Conservation (phyloP, 2,113 vertebrate species). For the Indicator maculatus region DNA sequence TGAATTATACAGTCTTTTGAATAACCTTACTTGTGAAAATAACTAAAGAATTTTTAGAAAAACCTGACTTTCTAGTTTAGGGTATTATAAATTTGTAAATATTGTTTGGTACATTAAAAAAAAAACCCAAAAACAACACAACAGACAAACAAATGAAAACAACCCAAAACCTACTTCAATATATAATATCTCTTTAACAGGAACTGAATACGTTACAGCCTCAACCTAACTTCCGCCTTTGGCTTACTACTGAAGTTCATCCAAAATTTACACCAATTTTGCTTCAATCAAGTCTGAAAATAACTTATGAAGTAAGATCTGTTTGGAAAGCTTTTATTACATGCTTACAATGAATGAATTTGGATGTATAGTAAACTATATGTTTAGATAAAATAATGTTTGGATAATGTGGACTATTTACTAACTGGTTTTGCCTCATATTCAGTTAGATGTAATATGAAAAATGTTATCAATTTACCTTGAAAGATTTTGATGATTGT, state of each 20-base stretch:
- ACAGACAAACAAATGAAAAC: not conserved
- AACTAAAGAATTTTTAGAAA: not conserved
- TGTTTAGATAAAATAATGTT: not conserved
- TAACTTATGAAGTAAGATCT: conserved; percentile 92
- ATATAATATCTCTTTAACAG: conserved; percentile 67
- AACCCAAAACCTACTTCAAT: not conserved
- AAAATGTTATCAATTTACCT: not conserved
- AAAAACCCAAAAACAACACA: fast-evolving
- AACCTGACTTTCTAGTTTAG: not conserved
- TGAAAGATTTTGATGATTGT: not conserved
- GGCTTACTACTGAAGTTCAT: conserved; percentile 96
- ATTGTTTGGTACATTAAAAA: not conserved
- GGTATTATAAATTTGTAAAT: not conserved
- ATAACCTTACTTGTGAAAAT: not conserved
- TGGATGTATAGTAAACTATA: not conserved
- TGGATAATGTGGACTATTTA: not conserved
- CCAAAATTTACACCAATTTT: conserved; percentile 90
- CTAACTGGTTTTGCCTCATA: not conserved
- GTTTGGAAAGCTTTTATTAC: not conserved
- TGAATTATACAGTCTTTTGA: not conserved
- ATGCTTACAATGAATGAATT: not conserved
- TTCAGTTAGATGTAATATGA: not conserved
- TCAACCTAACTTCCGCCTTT: conserved; percentile 91
- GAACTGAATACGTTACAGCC: conserved; percentile 91
- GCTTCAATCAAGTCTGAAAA: conserved; percentile 95